A percentile compares a stretch with the other conserved stretches of the same genome.
Conservation (phyloP, 2,113 vertebrate genomes). For the Platycercus adscitus region DNA sequence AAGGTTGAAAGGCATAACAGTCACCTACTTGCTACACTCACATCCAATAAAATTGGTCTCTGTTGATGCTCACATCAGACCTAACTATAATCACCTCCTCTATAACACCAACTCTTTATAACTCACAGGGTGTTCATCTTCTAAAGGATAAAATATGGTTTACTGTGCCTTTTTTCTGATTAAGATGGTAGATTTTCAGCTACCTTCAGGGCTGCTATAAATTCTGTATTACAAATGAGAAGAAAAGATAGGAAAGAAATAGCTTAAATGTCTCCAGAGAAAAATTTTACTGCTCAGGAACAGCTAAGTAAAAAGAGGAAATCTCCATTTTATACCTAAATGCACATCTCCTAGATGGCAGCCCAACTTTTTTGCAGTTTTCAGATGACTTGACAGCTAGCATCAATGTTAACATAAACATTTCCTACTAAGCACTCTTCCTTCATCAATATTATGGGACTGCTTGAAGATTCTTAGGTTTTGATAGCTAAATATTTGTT, state of each 20-base stretch:
- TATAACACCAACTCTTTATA: neutral
- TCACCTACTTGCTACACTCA: neutral
- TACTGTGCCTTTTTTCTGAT: neutral
- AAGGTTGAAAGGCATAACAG: neutral
- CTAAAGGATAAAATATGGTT: neutral
- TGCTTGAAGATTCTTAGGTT: neutral
- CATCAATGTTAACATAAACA: neutral
- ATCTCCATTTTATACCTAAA: neutral
- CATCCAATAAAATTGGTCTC: neutral
- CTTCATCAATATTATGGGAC: neutral
- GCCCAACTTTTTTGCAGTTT: neutral
- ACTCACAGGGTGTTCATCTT: neutral
- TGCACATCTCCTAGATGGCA: neutral
- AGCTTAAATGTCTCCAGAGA: neutral
- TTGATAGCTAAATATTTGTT: neutral
- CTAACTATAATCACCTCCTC: neutral
- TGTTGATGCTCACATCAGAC: neutral
- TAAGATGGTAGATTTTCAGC: neutral
- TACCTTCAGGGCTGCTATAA: neutral
- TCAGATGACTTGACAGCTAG: neutral
- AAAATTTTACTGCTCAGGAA: neutral
- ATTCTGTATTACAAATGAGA: neutral
- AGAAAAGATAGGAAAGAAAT: neutral
- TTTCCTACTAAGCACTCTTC: neutral
- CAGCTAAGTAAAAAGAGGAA: neutral